Evolutionary conservation across 2,113 vertebrate genomes (phyloP).

Genomic region (Bombycilla garrulus): DNA sequence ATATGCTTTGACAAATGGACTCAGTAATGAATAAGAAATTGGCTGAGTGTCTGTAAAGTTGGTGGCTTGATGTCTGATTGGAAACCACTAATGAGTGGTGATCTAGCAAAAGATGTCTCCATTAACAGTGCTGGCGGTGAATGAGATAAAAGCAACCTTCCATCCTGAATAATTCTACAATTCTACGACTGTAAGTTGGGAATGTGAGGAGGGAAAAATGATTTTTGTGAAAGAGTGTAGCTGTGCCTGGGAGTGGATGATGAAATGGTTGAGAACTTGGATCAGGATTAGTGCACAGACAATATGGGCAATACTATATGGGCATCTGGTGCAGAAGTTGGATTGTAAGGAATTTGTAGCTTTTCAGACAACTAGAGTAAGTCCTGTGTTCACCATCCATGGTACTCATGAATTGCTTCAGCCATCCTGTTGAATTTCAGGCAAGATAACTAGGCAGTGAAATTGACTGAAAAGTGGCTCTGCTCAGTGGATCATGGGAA

Average conservation of each 20-base stretch:
- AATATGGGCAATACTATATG: not conserved
- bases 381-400: accelerated
- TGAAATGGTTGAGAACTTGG: not conserved
- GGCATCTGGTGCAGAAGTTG: not conserved
- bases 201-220: not conserved
- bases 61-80: not conserved
- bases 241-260: not conserved
- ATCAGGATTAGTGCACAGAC: not conserved
- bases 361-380: not conserved
- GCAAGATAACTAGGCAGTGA: not conserved
- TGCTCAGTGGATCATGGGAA: not conserved
- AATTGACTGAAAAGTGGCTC: not conserved
- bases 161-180: not conserved
- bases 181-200: not conserved
- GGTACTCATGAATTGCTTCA: not conserved
- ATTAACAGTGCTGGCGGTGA: accelerated
- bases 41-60: not conserved
- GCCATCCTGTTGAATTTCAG: not conserved
- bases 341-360: not conserved
- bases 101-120: not conserved
- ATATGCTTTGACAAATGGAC: not conserved
- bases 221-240: not conserved
- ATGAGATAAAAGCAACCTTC: not conserved
- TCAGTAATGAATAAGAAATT: not conserved
- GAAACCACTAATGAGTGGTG: not conserved